Base-by-base conservation (phyloP, 2,888 invertebrate species). In the Parapristionchus giblindavisi region DNA sequence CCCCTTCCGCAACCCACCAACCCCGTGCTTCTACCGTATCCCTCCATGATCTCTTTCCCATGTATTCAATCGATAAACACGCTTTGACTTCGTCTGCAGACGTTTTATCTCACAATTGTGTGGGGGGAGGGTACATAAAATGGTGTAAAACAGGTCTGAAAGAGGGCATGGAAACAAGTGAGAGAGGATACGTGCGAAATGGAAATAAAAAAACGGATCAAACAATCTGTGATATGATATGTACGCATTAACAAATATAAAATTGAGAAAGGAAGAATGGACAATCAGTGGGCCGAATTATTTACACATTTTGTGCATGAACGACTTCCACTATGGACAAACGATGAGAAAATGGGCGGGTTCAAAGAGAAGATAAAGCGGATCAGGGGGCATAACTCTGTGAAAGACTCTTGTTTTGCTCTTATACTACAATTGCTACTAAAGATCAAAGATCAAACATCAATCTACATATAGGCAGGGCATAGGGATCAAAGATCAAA, bases 61-160 rank as follows among this genome's bases (percentile, higher is more conserved):
- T n/a, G 61, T 38, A 38, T 36, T 61, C 61, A 61, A 61, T 61
- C 61, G 38, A 61, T 61, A 61, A 61, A 61, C 40, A 38, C 36
- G n/a, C 29, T 17, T 8, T 29, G n/a, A n/a, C n/a, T n/a, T n/a
- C n/a, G n/a, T n/a, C n/a, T n/a, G n/a, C n/a, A n/a, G n/a, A n/a
- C n/a, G n/a, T n/a, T n/a, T n/a, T n/a, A n/a, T n/a, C n/a, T n/a
- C n/a, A n/a, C n/a, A n/a, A n/a, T n/a, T n/a, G n/a, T n/a, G n/a
- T n/a, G n/a, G n/a, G n/a, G n/a, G n/a, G n/a, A n/a, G n/a, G n/a
- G n/a, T n/a, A n/a, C n/a, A n/a, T n/a, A n/a, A n/a, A n/a, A n/a
- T n/a, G n/a, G n/a, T n/a, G n/a, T n/a, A n/a, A n/a, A n/a, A n/a
- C n/a, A n/a, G n/a, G n/a, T n/a, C n/a, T n/a, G n/a, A n/a, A n/a